Evolutionary conservation across 2,113 vertebrate species (phyloP), one percentile per base, ranked within the genome.

Genomic region (Misgurnus anguillicaudatus): DNA sequence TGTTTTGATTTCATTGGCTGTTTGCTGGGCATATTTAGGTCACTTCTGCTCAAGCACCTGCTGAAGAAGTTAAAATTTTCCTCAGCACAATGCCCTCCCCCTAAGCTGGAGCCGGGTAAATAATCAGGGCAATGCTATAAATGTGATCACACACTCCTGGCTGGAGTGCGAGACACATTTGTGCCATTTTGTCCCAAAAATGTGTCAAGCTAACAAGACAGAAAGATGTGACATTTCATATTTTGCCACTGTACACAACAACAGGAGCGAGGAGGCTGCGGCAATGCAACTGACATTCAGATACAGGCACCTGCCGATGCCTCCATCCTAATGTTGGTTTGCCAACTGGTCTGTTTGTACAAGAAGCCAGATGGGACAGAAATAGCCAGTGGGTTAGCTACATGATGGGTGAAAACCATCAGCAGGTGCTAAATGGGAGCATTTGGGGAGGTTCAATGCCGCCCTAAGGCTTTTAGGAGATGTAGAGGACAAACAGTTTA

Each of bases 311-410:
- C 85, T 88, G 83, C 82, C 75, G 83, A 75, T 71, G 83, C 80
- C 81, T 80, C 69, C 57, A 66, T 83, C 78, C 55, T 81, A 68
- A 47, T 83, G 66, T 19, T 67, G 68, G 63, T 60, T 17, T 48
- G 53, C 47, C 31, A 47, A 68, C 62, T 36, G 53, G 77, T 71
- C 78, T 74, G 53, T 80, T 83, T 76, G 83, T 68, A 80, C 42
- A 51, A 57, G 68, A 41, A 77, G 73, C 80, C 86, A 88, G 87
- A 89, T 86, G 87, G 86, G 78, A 17, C 76, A 48, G 77, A 65
- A 77, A 69, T 8, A 75, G 75, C 65, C 73, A 80, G 38, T 36
- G 38, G 63, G 71, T 74, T 74, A 16, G 51, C 74, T 21, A 48
- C 75, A 57, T 65, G 68, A 73, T 19, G 72, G 55, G 41, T 64